These are phyloP conservation scores for Ageneiosus marmoratus DNA, from an alignment of 2,113 vertebrate genomes.

Conservation along the genomic window DNA sequence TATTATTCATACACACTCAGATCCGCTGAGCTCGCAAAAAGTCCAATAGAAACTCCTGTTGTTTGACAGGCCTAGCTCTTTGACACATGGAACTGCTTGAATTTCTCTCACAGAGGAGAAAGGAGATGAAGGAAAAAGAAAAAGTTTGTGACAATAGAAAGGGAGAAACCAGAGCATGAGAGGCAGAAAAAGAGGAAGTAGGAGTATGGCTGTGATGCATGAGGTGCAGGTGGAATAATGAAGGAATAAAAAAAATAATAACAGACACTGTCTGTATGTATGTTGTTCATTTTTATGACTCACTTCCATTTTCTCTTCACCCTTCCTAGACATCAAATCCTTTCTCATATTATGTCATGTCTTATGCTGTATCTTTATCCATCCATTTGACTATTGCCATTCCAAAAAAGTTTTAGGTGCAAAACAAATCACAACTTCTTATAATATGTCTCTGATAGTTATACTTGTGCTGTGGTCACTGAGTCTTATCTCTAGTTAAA, in stretches of 20 bases:
- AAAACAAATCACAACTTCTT: not conserved
- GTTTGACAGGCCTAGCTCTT: constrained; percentile 70
- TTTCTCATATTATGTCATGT: constrained; percentile 1
- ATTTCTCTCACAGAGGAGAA: constrained; percentile 64
- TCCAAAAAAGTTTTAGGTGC: not conserved
- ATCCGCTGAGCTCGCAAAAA: constrained; percentile 72
- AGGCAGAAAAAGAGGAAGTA: constrained; percentile 4
- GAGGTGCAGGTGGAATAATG: constrained; percentile 4
- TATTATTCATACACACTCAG: constrained; percentile 76
- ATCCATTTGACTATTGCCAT: constrained; percentile 15
- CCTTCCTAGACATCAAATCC: not conserved
- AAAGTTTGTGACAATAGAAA: constrained; percentile 45
- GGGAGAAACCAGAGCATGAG: constrained; percentile 29
- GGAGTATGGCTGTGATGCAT: constrained; percentile 6
- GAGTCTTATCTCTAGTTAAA: not conserved
- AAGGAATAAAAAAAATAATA: constrained; percentile 25
- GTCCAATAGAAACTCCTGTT: constrained; percentile 70
- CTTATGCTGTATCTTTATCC: not conserved
- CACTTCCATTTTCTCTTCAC: not conserved
- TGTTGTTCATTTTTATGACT: constrained; percentile 27
- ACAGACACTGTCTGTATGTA: constrained; percentile 16
- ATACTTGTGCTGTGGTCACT: not conserved
- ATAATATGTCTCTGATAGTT: not conserved
- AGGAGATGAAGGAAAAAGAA: constrained; percentile 45
- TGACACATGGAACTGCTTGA: constrained; percentile 74